These are phyloP conservation scores for Drosophila repleta DNA, from an alignment of 1,140 invertebrate species.

Conservation along the genomic window DNA sequence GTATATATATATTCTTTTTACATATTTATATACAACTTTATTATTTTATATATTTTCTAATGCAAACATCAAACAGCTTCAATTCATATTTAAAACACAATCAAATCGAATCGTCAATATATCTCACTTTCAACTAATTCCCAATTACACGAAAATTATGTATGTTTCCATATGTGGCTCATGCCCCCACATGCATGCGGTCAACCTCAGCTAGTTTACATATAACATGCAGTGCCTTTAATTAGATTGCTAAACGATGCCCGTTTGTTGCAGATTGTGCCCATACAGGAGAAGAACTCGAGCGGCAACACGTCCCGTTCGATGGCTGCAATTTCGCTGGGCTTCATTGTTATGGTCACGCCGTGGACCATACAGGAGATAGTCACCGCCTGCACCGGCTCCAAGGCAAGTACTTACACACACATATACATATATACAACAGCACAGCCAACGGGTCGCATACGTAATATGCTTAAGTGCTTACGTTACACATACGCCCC, in stretches of 20 bases:
- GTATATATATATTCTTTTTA: too few relatives aligned
- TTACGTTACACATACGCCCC: constrained; percentile 38
- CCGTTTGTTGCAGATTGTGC: constrained; percentile 85
- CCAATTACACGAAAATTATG: background rate
- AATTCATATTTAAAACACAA: background rate
- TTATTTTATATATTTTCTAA: background rate
- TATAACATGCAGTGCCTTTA: constrained; percentile 20
- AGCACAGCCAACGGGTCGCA: constrained; percentile 38
- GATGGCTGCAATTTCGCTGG: constrained; percentile 94
- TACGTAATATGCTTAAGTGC: constrained; percentile 56
- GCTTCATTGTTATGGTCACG: constrained; percentile 94
- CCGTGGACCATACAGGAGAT: constrained; percentile 95
- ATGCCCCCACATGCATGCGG: background rate
- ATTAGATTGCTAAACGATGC: constrained; percentile 35
- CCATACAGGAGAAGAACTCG: constrained; percentile 88
- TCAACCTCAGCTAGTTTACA: background rate
- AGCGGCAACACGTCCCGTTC: constrained; percentile 92
- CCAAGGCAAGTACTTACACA: constrained; percentile 85
- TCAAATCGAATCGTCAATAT: too few relatives aligned
- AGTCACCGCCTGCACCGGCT: constrained; percentile 93
- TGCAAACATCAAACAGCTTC: background rate
- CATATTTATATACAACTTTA: too few relatives aligned
- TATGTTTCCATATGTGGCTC: background rate
- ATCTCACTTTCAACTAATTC: too few relatives aligned
- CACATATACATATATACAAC: constrained; percentile 1